Evolutionary conservation across 2,113 vertebrate genomes (phyloP), one percentile per base, ranked within the genome.

Genomic region (Microcebus ravelobensis): DNA sequence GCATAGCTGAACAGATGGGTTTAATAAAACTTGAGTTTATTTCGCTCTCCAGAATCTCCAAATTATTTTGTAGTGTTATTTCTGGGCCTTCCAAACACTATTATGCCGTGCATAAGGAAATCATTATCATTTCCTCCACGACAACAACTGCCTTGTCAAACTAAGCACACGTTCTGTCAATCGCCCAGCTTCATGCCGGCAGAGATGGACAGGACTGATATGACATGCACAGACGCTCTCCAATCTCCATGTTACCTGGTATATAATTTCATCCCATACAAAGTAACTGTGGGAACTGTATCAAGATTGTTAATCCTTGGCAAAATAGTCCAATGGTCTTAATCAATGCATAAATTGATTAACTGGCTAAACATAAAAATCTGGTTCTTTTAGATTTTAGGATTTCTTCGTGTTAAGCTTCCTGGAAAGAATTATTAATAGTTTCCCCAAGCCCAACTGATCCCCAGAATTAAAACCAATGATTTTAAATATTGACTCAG

Each of bases 21-120:
- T 95, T 85, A 87, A 80, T 70, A 91, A 52, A 90, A 81, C 2
- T 74, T 29, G 36, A 87, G 11, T 50, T 87, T 71, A 95, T 80
- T 80, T 80, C 21, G 48, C 29, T 68, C 45, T 84, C 15, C 42
- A 88, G 34, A 87, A 65, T 91, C 34, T 67, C 48, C 36, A 82
- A 45, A 61, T 88, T 11, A 50, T 79, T 87, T 91, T 84, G 11
- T 63, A 11, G 82, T 95, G 18, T 55, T 84, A 55, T 59, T 84
- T 65, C 18, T 59, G 10, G 39, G 76, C 4, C 70, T 79, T 61
- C 55, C 8, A 84, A 84, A 74, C 82, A 59, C 14, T 29, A 39
- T 34, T 12, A 39, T 61, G 3, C 4, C 45, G 82, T 42, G 13
- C 27, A 50, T 65, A 77, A 70, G 20, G 36, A 94, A 89, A 82